Evolutionary conservation across 1,140 invertebrate genomes (phyloP), one percentile per base, ranked within the genome.

Genomic region (Laupala kohalensis): DNA sequence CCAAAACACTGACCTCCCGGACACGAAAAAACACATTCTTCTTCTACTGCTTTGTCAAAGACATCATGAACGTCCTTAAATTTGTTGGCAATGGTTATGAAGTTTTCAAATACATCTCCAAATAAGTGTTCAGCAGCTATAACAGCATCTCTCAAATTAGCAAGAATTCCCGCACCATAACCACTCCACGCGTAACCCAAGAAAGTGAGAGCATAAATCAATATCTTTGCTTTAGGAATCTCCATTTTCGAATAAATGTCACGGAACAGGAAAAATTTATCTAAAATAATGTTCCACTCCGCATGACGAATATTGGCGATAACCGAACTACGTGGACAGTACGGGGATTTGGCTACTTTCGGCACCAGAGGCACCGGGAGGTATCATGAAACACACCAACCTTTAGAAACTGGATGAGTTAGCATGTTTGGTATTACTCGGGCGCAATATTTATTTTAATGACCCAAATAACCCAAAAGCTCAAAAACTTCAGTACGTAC

Each of bases 21-120:
- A 80, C 92, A 95, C 71, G 85, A 81, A 78, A 86, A 94, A 29
- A 90, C 79, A 76, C 92, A 95, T 67, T 90, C 85, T 79, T 95
- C 92, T 76, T 93, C 92, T 13, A 93, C 88, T 15, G 92, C 90
- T 5, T 90, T 90, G 79, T 93, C 89, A 72, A 94, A 89, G 5
- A 94, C 87, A 73, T 93, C 90, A 76, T 93, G 89, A 62, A 93
- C 84, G 5, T 86, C 87, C 75, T 86, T 87, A 75, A 94, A 89
- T 76, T 90, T 91, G 72, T 86, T 86, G 23, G 86, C 88, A 6
- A 93, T 84, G n/a, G 88, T 90, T 68, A 91, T 87, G 6, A 89
- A 83, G 80, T 92, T 92, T 73, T 86, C 81, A 73, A 92, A 85
- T 64, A 92, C 84, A 77, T 91, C 89, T 3, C 88, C 88, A 76